Conservation (phyloP, 2,797 vertebrate species). For the Liparis tanakae region DNA sequence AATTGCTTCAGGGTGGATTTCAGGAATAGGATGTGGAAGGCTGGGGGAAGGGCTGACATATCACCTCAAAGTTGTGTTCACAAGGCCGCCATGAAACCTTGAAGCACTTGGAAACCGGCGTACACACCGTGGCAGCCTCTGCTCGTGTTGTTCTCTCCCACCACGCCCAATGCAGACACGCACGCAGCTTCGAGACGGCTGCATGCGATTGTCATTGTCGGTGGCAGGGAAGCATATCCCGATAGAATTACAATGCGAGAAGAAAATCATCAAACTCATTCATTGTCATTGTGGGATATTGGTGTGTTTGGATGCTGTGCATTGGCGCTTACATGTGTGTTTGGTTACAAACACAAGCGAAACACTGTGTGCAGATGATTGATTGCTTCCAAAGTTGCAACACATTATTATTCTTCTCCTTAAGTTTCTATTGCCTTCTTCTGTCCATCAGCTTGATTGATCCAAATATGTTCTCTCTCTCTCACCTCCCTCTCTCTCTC, state of each 20-base stretch:
- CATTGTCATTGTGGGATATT: not conserved
- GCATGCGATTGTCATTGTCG: slow-evolving; percentile 22
- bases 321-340: not conserved
- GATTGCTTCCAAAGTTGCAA: slow-evolving; percentile 15
- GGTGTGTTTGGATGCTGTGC: not conserved
- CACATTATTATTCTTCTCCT: not conserved
- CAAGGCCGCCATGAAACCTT: slow-evolving; percentile 9
- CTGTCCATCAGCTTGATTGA: slow-evolving; percentile 29
- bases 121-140: not conserved
- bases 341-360: not conserved
- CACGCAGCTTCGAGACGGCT: slow-evolving; percentile 4
- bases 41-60: slow-evolving; percentile 32
- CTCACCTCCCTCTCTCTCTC: slow-evolving; percentile 34
- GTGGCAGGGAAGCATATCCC: slow-evolving; percentile 19
- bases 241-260: slow-evolving; percentile 15
- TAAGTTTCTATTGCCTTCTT: slow-evolving; percentile 8
- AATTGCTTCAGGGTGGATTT: slow-evolving; percentile 27
- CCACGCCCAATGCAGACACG: slow-evolving; percentile 11
- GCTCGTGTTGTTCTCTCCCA: slow-evolving; percentile 11
- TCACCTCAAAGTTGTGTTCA: slow-evolving; percentile 38
- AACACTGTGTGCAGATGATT: slow-evolving; percentile 5
- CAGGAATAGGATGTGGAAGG: slow-evolving; percentile 3
- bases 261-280: not conserved
- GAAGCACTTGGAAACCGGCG: slow-evolving; percentile 18
- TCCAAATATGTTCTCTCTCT: slow-evolving; percentile 36